phyloP scores from a whole-genome alignment of 2,888 invertebrate genomes.

The Tholera decimalis region DNA sequence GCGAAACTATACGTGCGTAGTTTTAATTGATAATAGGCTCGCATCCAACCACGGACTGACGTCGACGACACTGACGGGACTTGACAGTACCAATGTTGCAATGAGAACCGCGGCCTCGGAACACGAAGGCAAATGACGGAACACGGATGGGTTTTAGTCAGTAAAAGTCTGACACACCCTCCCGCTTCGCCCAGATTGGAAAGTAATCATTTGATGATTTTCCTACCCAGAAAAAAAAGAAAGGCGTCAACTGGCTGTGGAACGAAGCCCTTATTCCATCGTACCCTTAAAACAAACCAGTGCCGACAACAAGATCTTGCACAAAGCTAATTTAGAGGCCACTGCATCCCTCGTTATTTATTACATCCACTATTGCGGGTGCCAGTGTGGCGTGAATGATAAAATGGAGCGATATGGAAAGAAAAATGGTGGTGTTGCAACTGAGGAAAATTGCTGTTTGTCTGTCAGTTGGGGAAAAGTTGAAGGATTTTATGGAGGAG shows the following conservation, averaged over 20 bases:
- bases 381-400: conserved; percentile 46
- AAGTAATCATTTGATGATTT: too few relatives aligned
- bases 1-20: not conserved
- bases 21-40: too few relatives aligned
- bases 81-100: too few relatives aligned
- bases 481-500: conserved; percentile 2
- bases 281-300: conserved; percentile 57
- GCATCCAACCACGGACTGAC: too few relatives aligned
- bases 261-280: conserved; percentile 1
- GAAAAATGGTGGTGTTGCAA: conserved; percentile 24
- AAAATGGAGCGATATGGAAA: conserved; percentile 47
- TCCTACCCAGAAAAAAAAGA: too few relatives aligned
- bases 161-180: too few relatives aligned
- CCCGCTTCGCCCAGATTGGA: too few relatives aligned
- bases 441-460: conserved; percentile 8
- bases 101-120: too few relatives aligned
- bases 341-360: conserved; percentile 78
- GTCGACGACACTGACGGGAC: too few relatives aligned
- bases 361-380: conserved; percentile 73
- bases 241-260: not conserved
- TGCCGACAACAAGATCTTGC: conserved; percentile 58
- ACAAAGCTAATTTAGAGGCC: conserved; percentile 76
- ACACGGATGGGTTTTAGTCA: too few relatives aligned
- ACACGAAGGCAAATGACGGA: too few relatives aligned
- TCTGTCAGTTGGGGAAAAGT: not conserved